These are phyloP conservation scores for Micromesistius poutassou DNA, from an alignment of 2,797 vertebrate species.

Conservation along the genomic window DNA sequence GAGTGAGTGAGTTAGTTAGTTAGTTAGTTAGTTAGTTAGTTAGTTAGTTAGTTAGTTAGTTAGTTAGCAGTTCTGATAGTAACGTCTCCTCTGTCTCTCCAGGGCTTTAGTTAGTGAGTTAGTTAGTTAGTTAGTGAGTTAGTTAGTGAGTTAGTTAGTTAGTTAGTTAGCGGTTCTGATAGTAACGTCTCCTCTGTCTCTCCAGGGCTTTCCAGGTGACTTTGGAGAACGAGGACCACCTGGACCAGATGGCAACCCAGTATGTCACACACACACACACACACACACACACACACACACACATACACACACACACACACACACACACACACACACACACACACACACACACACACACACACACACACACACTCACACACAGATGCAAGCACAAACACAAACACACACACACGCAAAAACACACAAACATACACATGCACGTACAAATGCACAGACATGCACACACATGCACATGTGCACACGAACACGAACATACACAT, in stretches of 20 bases:
- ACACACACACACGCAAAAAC: no score
- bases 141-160: no score
- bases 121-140: not conserved
- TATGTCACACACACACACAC: constrained; percentile 71
- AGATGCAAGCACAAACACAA: no score
- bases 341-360: constrained; percentile 19
- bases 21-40: no score
- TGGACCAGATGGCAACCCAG: constrained; percentile 92
- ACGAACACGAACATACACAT: no score
- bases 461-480: no score
- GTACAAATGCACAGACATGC: no score
- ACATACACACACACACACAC: constrained; percentile 14
- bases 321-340: constrained; percentile 14
- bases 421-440: no score
- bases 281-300: constrained; percentile 23
- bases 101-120: no score
- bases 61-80: constrained; percentile 29
- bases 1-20: no score
- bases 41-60: no score
- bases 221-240: constrained; percentile 95
- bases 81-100: constrained; percentile 50
- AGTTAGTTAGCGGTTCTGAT: constrained; percentile 8
- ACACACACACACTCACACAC: no score
- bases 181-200: constrained; percentile 46
- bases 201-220: constrained; percentile 94